Percentiles rank a stretch among this genome's conserved stretches.
These are phyloP conservation scores for Entomyzon cyanotis DNA, from an alignment of 2,113 vertebrate species.

Conservation along the genomic window DNA sequence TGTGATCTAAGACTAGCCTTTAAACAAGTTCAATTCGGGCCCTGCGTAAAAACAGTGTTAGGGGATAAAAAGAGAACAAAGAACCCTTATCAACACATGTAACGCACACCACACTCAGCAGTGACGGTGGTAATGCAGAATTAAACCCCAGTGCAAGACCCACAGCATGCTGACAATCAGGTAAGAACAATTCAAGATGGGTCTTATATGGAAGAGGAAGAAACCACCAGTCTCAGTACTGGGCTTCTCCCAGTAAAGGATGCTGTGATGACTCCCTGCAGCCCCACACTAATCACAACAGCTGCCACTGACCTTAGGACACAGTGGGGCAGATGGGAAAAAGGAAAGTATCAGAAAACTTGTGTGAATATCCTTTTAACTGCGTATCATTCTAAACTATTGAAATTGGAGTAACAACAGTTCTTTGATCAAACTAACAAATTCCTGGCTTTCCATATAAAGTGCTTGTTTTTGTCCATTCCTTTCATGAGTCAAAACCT, in stretches of 20 bases:
- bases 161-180: neutral
- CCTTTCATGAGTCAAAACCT: neutral
- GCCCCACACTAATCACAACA: neutral
- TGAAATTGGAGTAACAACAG: neutral
- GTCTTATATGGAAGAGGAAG: neutral
- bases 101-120: neutral
- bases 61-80: neutral
- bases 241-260: neutral
- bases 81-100: accelerated
- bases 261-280: neutral
- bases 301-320: neutral
- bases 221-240: neutral
- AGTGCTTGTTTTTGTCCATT: neutral
- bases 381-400: neutral
- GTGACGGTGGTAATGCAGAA: neutral
- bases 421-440: neutral
- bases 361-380: neutral
- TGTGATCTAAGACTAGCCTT: too few relatives aligned
- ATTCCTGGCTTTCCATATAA: neutral
- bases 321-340: neutral
- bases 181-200: neutral
- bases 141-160: neutral
- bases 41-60: accelerated
- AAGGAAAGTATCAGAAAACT: neutral
- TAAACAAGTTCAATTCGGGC: neutral